phyloP scores from a whole-genome alignment of 2,888 invertebrate species.

The Agrotis ipsilon region DNA sequence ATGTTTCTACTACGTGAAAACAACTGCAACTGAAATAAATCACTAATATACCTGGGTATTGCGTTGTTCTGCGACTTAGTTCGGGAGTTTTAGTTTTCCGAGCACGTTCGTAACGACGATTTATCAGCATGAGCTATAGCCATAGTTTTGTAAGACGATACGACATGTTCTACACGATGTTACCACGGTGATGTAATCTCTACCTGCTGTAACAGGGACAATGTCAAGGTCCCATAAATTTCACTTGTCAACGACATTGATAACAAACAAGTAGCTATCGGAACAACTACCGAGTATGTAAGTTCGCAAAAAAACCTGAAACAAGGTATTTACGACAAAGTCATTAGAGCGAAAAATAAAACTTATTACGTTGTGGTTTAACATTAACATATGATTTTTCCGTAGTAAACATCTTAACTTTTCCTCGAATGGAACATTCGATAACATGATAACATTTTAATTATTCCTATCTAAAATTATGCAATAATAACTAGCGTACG shows the following conservation, averaged over 20 bases:
- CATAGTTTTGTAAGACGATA: slow-evolving; percentile 79
- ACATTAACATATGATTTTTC: slow-evolving; percentile 19
- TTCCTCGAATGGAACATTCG: slow-evolving; percentile 31
- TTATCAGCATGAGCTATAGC: slow-evolving; percentile 66
- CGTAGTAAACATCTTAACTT: slow-evolving; percentile 22
- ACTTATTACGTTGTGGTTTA: slow-evolving; percentile 12
- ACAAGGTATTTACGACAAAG: slow-evolving; percentile 19
- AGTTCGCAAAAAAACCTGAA: slow-evolving; percentile 17
- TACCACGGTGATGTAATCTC: slow-evolving; percentile 78
- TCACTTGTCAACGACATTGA: slow-evolving; percentile 68
- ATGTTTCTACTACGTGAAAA: slow-evolving; percentile 47
- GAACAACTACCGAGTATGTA: neutral
- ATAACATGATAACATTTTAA: neutral
- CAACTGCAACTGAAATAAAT: slow-evolving; percentile 48
- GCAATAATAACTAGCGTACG: slow-evolving; percentile 2
- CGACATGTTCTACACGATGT: slow-evolving; percentile 73
- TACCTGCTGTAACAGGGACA: slow-evolving; percentile 77
- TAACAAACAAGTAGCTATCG: slow-evolving; percentile 27
- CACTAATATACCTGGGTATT: slow-evolving; percentile 57
- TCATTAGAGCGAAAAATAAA: slow-evolving; percentile 19
- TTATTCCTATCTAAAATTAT: slow-evolving; percentile 7
- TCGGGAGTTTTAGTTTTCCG: slow-evolving; percentile 68
- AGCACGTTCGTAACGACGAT: slow-evolving; percentile 73
- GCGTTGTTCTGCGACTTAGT: slow-evolving; percentile 43
- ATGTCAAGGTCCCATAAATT: slow-evolving; percentile 83